Evolutionary conservation across 2,888 invertebrate species (phyloP).

Genomic region (Eulithis prunata): DNA sequence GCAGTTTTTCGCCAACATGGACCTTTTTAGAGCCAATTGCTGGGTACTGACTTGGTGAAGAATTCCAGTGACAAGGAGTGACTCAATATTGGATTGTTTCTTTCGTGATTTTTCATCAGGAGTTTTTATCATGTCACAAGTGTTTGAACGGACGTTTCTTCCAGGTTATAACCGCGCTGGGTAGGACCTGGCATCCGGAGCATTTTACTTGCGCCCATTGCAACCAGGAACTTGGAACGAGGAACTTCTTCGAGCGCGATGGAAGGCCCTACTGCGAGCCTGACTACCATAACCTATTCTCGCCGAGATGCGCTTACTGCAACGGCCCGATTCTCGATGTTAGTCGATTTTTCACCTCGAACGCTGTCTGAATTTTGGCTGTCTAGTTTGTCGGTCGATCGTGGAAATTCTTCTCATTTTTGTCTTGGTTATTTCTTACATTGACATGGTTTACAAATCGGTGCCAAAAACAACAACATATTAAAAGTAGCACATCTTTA

Average conservation of each 20-base stretch:
- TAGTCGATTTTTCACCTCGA: conserved; percentile 65
- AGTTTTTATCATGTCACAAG: not conserved
- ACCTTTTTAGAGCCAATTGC: not conserved
- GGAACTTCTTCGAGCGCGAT: conserved; percentile 99
- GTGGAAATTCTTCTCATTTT: not conserved
- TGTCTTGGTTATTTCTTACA: not conserved
- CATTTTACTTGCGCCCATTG: conserved; percentile 99
- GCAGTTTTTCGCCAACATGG: not conserved
- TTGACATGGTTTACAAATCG: not conserved
- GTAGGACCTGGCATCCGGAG: conserved; percentile 99
- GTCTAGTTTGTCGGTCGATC: not conserved
- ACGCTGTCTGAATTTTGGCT: conserved; percentile 5
- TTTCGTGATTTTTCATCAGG: not conserved
- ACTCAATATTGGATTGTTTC: not conserved
- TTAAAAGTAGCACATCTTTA: conserved; percentile 5
- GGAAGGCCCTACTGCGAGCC: conserved; percentile 98
- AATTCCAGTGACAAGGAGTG: not conserved
- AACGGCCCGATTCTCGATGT: conserved; percentile 99
- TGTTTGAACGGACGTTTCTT: conserved; percentile 47
- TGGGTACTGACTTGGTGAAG: not conserved
- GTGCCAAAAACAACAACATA: not conserved
- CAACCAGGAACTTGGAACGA: conserved; percentile 97
- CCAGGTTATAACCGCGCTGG: conserved; percentile 96
- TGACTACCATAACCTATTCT: conserved; percentile 99
- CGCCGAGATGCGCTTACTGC: conserved; percentile 99